Evolutionary conservation across 2,113 vertebrate genomes (phyloP).

Genomic region (Corapipo altera): DNA sequence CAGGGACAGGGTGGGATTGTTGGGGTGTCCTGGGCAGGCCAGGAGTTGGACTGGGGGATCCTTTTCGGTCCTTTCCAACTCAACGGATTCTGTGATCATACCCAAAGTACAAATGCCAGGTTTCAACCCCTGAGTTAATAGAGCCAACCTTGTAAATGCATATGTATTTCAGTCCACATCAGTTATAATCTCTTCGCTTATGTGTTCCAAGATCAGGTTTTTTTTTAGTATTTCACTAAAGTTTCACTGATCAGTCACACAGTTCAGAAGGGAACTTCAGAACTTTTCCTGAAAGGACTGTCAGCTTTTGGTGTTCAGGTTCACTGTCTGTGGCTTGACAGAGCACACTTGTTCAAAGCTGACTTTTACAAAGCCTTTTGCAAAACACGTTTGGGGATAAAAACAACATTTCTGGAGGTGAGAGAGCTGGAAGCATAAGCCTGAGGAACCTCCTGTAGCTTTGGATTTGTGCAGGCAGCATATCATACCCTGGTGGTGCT

Average conservation of each 20-base stretch:
- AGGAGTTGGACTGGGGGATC: background rate
- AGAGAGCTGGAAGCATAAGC: background rate
- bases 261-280: background rate
- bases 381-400: background rate
- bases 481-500: background rate
- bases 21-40: background rate
- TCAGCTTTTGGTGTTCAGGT: background rate
- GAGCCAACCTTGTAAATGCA: background rate
- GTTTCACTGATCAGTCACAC: background rate
- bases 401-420: background rate
- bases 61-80: background rate
- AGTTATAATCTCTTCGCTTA: background rate
- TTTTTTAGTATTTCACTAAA: background rate
- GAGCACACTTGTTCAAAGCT: background rate
- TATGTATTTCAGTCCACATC: background rate
- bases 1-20: background rate
- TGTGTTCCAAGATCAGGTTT: fast-evolving
- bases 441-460: background rate
- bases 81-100: fast-evolving
- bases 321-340: background rate
- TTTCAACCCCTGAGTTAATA: background rate
- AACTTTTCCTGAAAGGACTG: background rate
- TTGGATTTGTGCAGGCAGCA: background rate
- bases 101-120: background rate
- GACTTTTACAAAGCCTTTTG: background rate